phyloP scores from a whole-genome alignment of 2,797 vertebrate genomes.

The Sparus aurata region DNA sequence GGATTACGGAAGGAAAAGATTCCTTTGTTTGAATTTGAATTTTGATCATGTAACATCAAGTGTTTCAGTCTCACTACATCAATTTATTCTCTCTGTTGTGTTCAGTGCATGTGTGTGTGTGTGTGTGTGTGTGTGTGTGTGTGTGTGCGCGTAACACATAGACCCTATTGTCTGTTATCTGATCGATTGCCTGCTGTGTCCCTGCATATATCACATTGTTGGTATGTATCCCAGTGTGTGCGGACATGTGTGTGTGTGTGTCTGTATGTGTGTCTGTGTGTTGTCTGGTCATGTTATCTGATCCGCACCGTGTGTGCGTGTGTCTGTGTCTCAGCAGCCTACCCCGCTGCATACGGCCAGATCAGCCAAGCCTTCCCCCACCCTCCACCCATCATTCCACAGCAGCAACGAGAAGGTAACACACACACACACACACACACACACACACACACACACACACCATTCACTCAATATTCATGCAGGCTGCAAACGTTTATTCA shows the following conservation, averaged over 20 bases:
- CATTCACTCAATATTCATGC: slow-evolving; percentile 42
- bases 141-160: slow-evolving; percentile 54
- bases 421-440: slow-evolving; percentile 74
- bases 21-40: slow-evolving; percentile 67
- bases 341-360: slow-evolving; percentile 99
- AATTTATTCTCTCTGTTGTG: slow-evolving; percentile 58
- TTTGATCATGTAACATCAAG: slow-evolving; percentile 68
- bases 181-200: slow-evolving; percentile 75
- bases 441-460: slow-evolving; percentile 12
- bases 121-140: slow-evolving; percentile 8
- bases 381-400: slow-evolving; percentile 97
- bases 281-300: slow-evolving; percentile 75
- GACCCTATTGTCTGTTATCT: slow-evolving; percentile 77
- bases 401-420: slow-evolving; percentile 99
- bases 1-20: slow-evolving; percentile 16
- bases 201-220: slow-evolving; percentile 77
- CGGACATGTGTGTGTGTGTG: slow-evolving; percentile 34
- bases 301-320: slow-evolving; percentile 61
- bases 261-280: slow-evolving; percentile 67
- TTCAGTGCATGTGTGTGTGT: slow-evolving; percentile 30
- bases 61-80: slow-evolving; percentile 57
- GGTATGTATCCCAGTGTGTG: slow-evolving; percentile 64
- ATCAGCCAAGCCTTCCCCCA: slow-evolving; percentile 99
- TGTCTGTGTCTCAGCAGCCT: slow-evolving; percentile 93
- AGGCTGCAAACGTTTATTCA: slow-evolving; percentile 38